Evolutionary conservation across 2,113 vertebrate species (phyloP), one percentile per base, ranked within the genome.

Genomic region (Hyla sarda): DNA sequence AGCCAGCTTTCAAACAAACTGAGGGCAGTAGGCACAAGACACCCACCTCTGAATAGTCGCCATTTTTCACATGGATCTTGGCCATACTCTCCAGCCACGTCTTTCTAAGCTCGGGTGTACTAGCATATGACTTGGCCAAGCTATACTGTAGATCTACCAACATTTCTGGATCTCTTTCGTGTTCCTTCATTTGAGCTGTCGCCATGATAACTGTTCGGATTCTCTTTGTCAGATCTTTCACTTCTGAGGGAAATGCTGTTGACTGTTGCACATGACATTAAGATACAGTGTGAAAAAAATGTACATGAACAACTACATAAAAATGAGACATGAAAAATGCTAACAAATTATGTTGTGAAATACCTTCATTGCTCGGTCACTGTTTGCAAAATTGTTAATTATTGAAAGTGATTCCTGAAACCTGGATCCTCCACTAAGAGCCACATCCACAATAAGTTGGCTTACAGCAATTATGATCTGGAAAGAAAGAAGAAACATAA

Each of bases 371-470:
- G 94, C 95, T 81, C 96, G 96, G 94, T 99, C 98, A 0, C 97
- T 99, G 88, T 99, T 99, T 78, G 98, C 98, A 88, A 99, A 99
- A 92, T 99, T 99, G 94, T 99, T 99, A 92, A 99, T 98, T 92
- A 99, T 97, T 73, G 97, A 98, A 19, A 99, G 95, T 1, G 98
- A 99, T 88, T 99, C 97, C 90, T 99, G 98, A 93, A 99, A 99
- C 82, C 97, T 96, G 0, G 97, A 97, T 50, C 97, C 98, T 88
- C 97, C 97, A 0, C 96, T 97, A 37, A 99, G 94, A 0, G 97
- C 97, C 88, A 99, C 97, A 28, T 99, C 97, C 16, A 97, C 97
- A 90, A 99, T 98, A 83, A 99, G 91, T 73, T 99, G 98, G 89
- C 98, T 99, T 41, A 99, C 98, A 1, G 98, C 97, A 34, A 99